Base-by-base conservation (phyloP, 1,140 invertebrate species). In the Drosophila watanabei region DNA sequence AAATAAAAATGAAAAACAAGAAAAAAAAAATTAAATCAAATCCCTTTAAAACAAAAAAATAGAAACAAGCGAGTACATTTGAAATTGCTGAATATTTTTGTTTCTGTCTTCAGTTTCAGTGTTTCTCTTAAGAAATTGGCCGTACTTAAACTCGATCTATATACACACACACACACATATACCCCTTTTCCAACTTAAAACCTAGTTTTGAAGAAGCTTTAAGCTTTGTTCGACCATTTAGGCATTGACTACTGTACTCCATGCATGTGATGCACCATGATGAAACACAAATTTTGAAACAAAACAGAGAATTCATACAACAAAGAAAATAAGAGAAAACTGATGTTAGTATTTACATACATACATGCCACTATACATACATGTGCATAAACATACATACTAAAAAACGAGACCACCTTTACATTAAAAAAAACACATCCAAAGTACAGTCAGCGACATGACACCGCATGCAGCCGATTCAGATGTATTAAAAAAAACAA, bases 261-360 rank as follows among this genome's bases (percentile, higher is more conserved):
- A 73, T 75, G 71, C 71, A 75, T 75, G 56, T 75, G 71, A 75
- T 75, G 69, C 71, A 73, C 56, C 69, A 68, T 13, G 6, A 71
- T 69, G 43, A 41, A 72, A 72, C 70, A 73, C 62, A 77, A 65
- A 77, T 77, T 78, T 77, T 60, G 16, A 77, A 57, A 52, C 24
- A 71, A 61, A 43, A 43, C 16, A 68, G 37, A 28, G 33, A 49
- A 75, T 46, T 59, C 48, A 73, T 35, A 59, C 49, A 49, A 49
- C 10, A 62, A 41, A 14, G 14, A 48, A 75, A 35, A 51, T 2
- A 20, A 33, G 18, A 13, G 43, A 33, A 28, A 69, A 59, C 76
- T 56, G 58, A 79, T 68, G 54, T 77, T 79, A 73, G 54, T 60
- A 69, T 77, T 78, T 79, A 79, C 59, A 79, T 79, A 68, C 56